Evolutionary conservation across 2,888 invertebrate genomes (phyloP).

Genomic region (Ophion obscuratus): DNA sequence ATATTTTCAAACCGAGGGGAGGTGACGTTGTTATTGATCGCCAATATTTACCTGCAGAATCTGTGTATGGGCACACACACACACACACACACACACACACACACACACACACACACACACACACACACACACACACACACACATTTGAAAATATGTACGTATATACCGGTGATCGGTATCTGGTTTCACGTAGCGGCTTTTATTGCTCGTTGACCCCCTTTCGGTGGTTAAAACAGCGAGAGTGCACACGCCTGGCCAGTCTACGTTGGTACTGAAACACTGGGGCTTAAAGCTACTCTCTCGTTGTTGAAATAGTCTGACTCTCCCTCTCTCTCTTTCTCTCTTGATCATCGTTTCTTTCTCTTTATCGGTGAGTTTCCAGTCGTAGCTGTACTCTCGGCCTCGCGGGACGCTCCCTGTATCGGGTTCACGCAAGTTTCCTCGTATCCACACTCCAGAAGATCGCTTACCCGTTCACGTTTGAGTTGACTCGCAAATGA

Average conservation of each 20-base stretch:
- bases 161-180: slow-evolving; percentile 15
- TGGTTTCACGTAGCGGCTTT: slow-evolving; percentile 48
- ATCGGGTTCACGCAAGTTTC: slow-evolving; percentile 33
- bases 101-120: neutral
- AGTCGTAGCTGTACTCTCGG: slow-evolving; percentile 35
- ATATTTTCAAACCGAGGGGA: neutral
- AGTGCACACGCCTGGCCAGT: slow-evolving; percentile 41
- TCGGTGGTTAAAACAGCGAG: slow-evolving; percentile 41
- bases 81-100: neutral
- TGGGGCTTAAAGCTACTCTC: slow-evolving; percentile 29
- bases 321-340: slow-evolving; percentile 14
- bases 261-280: slow-evolving; percentile 53
- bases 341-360: slow-evolving; percentile 8
- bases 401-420: slow-evolving; percentile 20
- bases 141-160: slow-evolving; percentile 2
- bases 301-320: neutral
- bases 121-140: neutral
- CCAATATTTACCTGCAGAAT: neutral
- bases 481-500: slow-evolving; percentile 42
- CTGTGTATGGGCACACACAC: neutral
- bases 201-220: slow-evolving; percentile 60
- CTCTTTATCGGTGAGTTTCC: slow-evolving; percentile 9
- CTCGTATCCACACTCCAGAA: slow-evolving; percentile 7
- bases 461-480: slow-evolving; percentile 50
- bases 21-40: neutral